Base-by-base conservation (phyloP, 2,797 vertebrate species). In the Parauchenoglanis punctatus region DNA sequence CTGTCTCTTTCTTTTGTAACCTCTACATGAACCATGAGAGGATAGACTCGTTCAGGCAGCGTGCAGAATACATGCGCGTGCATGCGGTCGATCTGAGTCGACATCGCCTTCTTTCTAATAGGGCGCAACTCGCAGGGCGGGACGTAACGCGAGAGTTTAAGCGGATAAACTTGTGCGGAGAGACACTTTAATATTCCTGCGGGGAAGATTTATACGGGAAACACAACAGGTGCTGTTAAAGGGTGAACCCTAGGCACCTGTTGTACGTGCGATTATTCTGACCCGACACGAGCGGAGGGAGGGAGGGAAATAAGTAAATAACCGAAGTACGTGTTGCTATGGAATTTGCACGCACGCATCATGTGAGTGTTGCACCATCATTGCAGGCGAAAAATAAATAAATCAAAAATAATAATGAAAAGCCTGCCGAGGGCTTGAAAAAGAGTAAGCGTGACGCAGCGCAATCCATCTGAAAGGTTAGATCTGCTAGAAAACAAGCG, bases 391-490 rank as follows among this genome's bases (percentile, higher is more conserved):
- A 0, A 58, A 20, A 58, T 0, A 54, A 15, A 56, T 49, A 49
- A 49, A 49, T 49, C 6, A 82, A 12, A 54, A 1, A 17, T 0
- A 77, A n/a, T 11, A 2, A 18, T 3, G 28, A 4, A 2, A 11
- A 35, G 4, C 1, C 40, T 25, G 40, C 44, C 23, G 13, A 58
- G 76, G 59, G 58, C 77, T 86, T 54, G 61, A 28, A 81, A 86
- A 73, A 76, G 25, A 61, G 75, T 35, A 4, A 54, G 80, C 12
- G 61, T 58, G 59, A 52, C 15, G 65, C 81, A 63, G 28, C 8
- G n/a, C 94, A 93, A 93, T 94, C 93, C 91, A 88, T 91, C 93
- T 31, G 78, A 86, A 94, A 93, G 92, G 92, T 93, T 92, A 91
- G 91, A 91, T 88, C 87, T 82, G 90, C 93, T 91, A 89, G 92